Evolutionary conservation across 2,888 invertebrate genomes (phyloP), one percentile per base, ranked within the genome.

Genomic region (Scaptomyza cyrtandrae): DNA sequence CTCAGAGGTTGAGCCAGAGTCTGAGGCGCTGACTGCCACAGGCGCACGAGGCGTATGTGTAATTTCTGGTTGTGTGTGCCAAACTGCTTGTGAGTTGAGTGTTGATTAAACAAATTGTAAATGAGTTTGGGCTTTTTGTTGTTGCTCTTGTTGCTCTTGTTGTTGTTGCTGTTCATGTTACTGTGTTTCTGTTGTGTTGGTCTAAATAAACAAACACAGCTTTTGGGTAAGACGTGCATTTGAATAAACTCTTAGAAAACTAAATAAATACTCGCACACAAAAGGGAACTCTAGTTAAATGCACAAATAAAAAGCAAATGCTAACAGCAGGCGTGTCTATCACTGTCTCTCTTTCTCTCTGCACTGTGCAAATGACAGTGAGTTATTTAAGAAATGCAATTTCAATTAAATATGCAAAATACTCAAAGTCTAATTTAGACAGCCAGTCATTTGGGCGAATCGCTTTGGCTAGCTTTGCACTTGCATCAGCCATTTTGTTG

Each of bases 71-170:
- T 16, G 44, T 60, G 60, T 65, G 66, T 44, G 49, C 44, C 50
- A 64, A 66, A 57, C 69, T 70, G 79, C 80, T 68, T 69, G 62
- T 60, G 76, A 44, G 74, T 64, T 58, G 84, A 79, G 78, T 86
- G 86, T 85, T 85, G 86, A 85, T 85, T 84, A 86, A 86, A 85
- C 84, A 86, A 85, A 85, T 85, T 85, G 84, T 86, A 85, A 86
- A 85, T 85, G 78, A 85, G 84, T 84, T 86, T 75, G 54, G 58
- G 56, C 65, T 73, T 76, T 68, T 49, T 33, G 14, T 37, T 78
- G 55, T 60, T 19, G 52, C 45, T 44, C 7, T 50, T 56, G 55
- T 60, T 19, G 52, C 41, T 44, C 6, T 50, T 56, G 55, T 50
- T 56, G 52, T 48, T 62, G 39, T n/a, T n/a, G n/a, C 7, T 37